Conservation (phyloP, 2,888 invertebrate species). For the Brachylomia viminalis region DNA sequence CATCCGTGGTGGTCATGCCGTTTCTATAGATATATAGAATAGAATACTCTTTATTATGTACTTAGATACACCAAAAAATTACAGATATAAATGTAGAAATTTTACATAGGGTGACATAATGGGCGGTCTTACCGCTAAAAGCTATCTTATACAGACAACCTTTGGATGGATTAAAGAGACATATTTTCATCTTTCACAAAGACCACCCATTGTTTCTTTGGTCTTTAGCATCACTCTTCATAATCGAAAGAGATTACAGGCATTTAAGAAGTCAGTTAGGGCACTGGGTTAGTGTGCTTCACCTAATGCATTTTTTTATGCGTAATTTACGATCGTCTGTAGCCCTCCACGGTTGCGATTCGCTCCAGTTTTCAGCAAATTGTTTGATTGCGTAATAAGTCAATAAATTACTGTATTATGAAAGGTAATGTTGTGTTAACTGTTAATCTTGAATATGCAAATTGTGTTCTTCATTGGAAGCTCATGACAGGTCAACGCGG, state of each 20-base stretch:
- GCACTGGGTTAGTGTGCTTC: constrained; percentile 44
- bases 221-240: not conserved
- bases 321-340: constrained; percentile 62
- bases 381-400: constrained; percentile 55
- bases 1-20: too few species aligned
- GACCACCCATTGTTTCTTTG: not conserved
- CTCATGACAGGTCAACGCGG: too few species aligned
- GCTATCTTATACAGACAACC: too few species aligned
- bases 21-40: too few species aligned
- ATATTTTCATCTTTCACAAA: not conserved
- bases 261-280: constrained; percentile 23
- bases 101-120: too few species aligned
- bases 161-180: too few species aligned
- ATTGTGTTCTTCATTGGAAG: not conserved
- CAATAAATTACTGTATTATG: constrained; percentile 47
- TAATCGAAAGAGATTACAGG: constrained; percentile 2
- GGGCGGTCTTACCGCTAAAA: too few species aligned
- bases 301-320: constrained; percentile 52
- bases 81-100: too few species aligned
- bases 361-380: constrained; percentile 51
- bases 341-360: constrained; percentile 27
- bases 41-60: too few species aligned
- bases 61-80: too few species aligned
- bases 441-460: constrained; percentile 17
- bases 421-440: constrained; percentile 10